A percentile compares a stretch with the other conserved stretches of the same genome.
Conservation (phyloP, 2,888 invertebrate species). For the Acleris literana region DNA sequence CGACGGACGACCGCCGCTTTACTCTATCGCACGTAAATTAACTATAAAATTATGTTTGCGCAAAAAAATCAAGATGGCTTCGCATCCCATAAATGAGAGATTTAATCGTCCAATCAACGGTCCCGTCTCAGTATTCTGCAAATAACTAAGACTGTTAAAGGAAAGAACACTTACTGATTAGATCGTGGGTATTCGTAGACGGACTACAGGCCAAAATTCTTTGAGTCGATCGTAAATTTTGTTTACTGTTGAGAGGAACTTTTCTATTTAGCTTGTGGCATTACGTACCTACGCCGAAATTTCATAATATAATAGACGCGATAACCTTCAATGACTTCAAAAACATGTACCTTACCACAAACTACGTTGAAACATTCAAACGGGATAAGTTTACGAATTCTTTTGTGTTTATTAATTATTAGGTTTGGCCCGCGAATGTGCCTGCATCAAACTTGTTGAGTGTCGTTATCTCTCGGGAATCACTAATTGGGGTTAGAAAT, state of each 20-base stretch:
- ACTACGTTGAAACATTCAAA: no score
- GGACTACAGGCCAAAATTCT: conserved; percentile 33
- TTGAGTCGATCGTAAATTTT: conserved; percentile 22
- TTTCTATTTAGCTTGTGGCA: conserved; percentile 14
- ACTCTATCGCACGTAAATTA: conserved; percentile 76
- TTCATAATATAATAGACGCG: neutral
- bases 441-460: no score
- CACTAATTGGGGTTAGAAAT: no score
- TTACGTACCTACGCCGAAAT: conserved; percentile 14
- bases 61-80: conserved; percentile 56
- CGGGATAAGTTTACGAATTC: no score
- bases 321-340: neutral
- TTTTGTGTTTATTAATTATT: no score
- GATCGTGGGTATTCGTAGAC: conserved; percentile 33
- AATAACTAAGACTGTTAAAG: conserved; percentile 43
- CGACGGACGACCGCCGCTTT: conserved; percentile 53
- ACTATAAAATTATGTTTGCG: conserved; percentile 67
- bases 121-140: conserved; percentile 50
- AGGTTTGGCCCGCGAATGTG: no score
- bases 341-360: no score
- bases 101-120: conserved; percentile 61
- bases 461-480: no score
- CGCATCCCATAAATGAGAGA: conserved; percentile 62
- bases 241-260: conserved; percentile 20
- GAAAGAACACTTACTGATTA: conserved; percentile 36